Evolutionary conservation across 2,113 vertebrate genomes (phyloP).

Genomic region (Clarias gariepinus): DNA sequence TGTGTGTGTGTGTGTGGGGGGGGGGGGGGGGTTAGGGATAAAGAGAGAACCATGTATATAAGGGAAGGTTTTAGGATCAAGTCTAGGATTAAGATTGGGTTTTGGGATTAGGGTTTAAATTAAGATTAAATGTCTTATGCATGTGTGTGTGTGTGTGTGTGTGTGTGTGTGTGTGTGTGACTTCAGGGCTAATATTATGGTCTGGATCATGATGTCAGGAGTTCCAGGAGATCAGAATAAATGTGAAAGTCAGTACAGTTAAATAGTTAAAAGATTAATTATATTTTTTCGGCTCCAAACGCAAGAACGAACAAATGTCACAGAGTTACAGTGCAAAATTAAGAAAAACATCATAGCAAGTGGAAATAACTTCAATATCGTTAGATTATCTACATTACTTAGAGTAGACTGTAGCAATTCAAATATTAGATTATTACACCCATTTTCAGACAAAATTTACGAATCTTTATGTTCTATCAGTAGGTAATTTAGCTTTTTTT

Average conservation of each 20-base stretch:
- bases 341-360: too few species aligned
- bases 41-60: background rate
- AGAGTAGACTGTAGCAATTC: too few species aligned
- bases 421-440: too few species aligned
- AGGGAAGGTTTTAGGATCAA: background rate
- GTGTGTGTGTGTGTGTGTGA: background rate
- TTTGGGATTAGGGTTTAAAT: background rate
- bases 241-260: background rate
- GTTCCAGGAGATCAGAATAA: background rate
- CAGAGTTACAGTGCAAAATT: background rate
- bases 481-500: too few species aligned
- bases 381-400: too few species aligned
- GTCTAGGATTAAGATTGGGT: background rate
- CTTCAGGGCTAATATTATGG: background rate
- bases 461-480: too few species aligned
- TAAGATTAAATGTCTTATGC: background rate
- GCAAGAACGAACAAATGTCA: too few species aligned
- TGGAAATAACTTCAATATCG: too few species aligned
- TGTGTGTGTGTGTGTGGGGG: background rate
- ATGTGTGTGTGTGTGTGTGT: background rate
- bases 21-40: background rate
- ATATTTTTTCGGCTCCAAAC: too few species aligned
- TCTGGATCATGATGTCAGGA: background rate
- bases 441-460: too few species aligned
- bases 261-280: too few species aligned